Evolutionary conservation across 2,888 invertebrate species (phyloP).

Genomic region (Petrolisthes cinctipes): DNA sequence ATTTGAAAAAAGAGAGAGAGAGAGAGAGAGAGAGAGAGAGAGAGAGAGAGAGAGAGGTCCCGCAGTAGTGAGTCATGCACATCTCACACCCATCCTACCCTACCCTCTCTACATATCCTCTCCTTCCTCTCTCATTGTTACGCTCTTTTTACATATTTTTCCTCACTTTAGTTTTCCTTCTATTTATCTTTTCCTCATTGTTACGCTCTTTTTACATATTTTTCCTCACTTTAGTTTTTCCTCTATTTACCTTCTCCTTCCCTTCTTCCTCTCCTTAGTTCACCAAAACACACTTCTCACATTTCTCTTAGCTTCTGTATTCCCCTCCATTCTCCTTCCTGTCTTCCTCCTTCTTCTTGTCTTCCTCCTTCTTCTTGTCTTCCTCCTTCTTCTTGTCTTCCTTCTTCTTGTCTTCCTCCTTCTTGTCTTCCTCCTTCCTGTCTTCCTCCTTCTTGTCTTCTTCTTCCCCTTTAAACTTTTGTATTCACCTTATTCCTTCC

Average conservation of each 20-base stretch:
- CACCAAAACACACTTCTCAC: not conserved
- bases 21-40: conserved; percentile 40
- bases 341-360: conserved; percentile 3
- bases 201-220: not conserved
- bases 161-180: too few relatives aligned
- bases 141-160: not conserved
- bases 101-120: not conserved
- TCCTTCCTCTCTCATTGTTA: not conserved
- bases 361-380: not conserved
- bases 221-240: too few relatives aligned
- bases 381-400: not conserved
- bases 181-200: too few relatives aligned
- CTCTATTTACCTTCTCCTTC: too few relatives aligned
- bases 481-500: not conserved
- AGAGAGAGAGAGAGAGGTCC: conserved; percentile 5
- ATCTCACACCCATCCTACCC: not conserved
- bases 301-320: not conserved
- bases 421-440: not conserved
- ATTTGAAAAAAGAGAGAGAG: conserved; percentile 16
- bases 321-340: not conserved
- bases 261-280: not conserved
- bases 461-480: not conserved
- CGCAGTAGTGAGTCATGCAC: not conserved
- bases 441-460: not conserved
- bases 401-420: not conserved